Base-by-base conservation (phyloP, 2,888 invertebrate species). In the Chorisops tibialis region DNA sequence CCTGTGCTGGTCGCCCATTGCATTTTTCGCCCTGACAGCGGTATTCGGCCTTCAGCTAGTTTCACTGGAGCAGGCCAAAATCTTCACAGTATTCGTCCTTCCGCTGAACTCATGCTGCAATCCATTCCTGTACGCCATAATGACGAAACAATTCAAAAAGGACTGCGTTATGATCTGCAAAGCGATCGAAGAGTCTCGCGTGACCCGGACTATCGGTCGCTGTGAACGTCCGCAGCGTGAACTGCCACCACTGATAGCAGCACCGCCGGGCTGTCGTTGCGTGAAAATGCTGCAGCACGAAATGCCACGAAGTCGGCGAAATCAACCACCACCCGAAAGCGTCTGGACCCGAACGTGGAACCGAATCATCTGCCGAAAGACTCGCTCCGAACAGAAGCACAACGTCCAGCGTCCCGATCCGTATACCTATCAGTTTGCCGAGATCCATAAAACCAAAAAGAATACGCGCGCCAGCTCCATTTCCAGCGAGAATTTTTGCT, bases 101-200 rank as follows among this genome's bases (percentile, higher is more conserved):
- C 97, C 98, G 1, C 81, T 98, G 66, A 98, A 98, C 79, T 93
- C 94, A 12, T 97, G 96, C 78, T 96, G 96, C 79, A 98, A 98
- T 80, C 98, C 98, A 0, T 97, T 97, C 77, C 84, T 98, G 24
- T 98, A 98, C 77, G 97, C 97, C 54, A 96, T 97, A 69, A 86
- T 97, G 72, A 97, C 97, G 6, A 96, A 97, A 75, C 96, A 96
- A 77, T 96, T 96, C 78, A 96, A 96, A 79, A 94, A 95, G 79
- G 96, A 97, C 80, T 96, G 96, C 80, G 91, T 96, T 3, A 86
- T 93, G 75, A 89, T 96, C 63, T 96, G 96, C 80, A 95, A 96
- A 76, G 91, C 96, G 18, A 93, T 97, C 70, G 96, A 97, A 77
- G 96, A 95, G 79, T 92, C 93, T 38, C 82, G 94, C 51, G 94